Evolutionary conservation across 2,797 vertebrate species (phyloP).

Genomic region (Aeoliscus strigatus): DNA sequence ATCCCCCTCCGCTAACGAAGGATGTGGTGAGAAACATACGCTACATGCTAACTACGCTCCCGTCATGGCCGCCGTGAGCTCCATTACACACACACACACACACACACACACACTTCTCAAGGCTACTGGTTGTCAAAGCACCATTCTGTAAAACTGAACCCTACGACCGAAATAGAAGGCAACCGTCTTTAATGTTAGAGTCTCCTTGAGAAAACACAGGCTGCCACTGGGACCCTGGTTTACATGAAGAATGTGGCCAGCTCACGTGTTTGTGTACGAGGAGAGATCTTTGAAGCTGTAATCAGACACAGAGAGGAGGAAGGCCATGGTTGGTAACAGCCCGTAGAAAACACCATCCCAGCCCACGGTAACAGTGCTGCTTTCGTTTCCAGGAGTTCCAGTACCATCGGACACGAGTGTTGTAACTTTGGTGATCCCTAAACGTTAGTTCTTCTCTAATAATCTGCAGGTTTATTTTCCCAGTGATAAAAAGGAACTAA

Average conservation of each 20-base stretch:
- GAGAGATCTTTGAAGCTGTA: conserved; percentile 41
- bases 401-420: too few relatives aligned
- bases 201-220: conserved; percentile 45
- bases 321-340: conserved; percentile 28
- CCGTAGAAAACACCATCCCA: too few relatives aligned
- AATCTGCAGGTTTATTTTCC: too few relatives aligned
- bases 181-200: conserved; percentile 57
- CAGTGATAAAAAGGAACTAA: too few relatives aligned
- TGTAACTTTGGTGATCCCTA: too few relatives aligned
- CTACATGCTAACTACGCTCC: conserved; percentile 44
- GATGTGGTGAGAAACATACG: conserved; percentile 61
- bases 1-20: conserved; percentile 56
- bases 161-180: conserved; percentile 62
- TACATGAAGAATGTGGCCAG: conserved; percentile 60
- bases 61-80: conserved; percentile 12
- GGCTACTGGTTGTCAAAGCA: conserved; percentile 25
- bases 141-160: conserved; percentile 64
- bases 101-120: conserved; percentile 12
- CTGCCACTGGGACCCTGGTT: conserved; percentile 52
- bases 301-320: conserved; percentile 48
- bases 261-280: conserved; percentile 52
- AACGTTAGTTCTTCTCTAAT: too few relatives aligned
- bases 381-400: conserved; percentile 15
- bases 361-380: conserved; percentile 19
- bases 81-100: conserved; percentile 4